Evolutionary conservation across 1,140 invertebrate genomes (phyloP).

Genomic region (Drosophila lowei): DNA sequence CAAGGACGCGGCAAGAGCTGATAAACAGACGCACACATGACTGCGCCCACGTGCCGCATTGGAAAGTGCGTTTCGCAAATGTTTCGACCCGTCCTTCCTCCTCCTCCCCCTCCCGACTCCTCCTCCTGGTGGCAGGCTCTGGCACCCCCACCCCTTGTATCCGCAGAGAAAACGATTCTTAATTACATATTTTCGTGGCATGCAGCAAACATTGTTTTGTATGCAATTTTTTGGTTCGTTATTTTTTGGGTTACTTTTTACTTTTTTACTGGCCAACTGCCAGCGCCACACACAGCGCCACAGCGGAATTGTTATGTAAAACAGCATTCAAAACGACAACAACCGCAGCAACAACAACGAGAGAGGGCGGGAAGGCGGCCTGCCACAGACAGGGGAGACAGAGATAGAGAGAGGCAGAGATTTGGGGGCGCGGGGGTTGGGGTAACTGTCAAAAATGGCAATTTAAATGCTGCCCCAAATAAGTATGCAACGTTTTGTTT

Average conservation of each 20-base stretch:
- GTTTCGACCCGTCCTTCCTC: constrained; percentile 16
- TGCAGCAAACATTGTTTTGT: constrained; percentile 47
- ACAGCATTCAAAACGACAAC: neutral
- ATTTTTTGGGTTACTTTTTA: constrained; percentile 18
- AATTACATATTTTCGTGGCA: constrained; percentile 48
- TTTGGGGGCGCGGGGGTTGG: too few relatives aligned
- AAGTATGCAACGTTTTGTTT: constrained; percentile 49
- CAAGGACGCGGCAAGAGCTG: constrained; percentile 71
- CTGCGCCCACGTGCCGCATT: constrained; percentile 73
- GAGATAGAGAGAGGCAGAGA: too few relatives aligned
- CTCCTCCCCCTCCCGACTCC: neutral
- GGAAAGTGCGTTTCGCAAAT: constrained; percentile 65
- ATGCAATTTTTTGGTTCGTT: constrained; percentile 26
- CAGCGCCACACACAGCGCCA: neutral
- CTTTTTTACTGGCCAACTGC: constrained; percentile 5
- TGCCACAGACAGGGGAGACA: too few relatives aligned
- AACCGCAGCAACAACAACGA: neutral
- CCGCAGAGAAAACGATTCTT: constrained; percentile 32
- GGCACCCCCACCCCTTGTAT: too few relatives aligned
- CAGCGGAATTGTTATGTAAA: constrained; percentile 50
- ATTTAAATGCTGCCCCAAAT: constrained; percentile 65
- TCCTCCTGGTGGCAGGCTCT: too few relatives aligned
- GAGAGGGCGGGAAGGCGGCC: neutral
- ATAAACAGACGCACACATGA: constrained; percentile 68
- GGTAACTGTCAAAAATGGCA: constrained; percentile 54